These are phyloP conservation scores for Riparia riparia DNA, from an alignment of 2,113 vertebrate genomes.

Conservation along the genomic window DNA sequence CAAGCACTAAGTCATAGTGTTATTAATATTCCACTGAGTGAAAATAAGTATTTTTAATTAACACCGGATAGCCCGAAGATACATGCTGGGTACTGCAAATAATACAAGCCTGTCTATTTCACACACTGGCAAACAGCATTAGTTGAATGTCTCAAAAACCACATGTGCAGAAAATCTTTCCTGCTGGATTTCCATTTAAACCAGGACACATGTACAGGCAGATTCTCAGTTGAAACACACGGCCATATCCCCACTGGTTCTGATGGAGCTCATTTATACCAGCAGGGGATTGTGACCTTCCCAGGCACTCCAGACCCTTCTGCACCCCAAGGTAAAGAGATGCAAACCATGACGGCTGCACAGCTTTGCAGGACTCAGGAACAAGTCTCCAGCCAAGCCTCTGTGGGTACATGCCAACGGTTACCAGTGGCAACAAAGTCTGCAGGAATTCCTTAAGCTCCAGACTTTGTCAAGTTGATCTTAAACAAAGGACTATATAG, in stretches of 20 bases:
- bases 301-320: background rate
- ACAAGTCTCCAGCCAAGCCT: background rate
- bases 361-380: background rate
- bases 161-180: background rate
- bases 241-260: background rate
- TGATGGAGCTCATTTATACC: background rate
- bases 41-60: conserved; percentile 37
- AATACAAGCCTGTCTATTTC: background rate
- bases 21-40: background rate
- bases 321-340: background rate
- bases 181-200: background rate
- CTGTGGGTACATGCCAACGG: background rate
- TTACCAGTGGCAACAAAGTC: background rate
- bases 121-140: background rate
- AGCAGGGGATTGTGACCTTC: background rate
- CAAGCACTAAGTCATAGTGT: background rate
- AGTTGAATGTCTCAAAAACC: background rate
- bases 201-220: background rate
- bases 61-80: background rate
- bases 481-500: background rate
- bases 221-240: background rate
- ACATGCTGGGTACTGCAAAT: background rate
- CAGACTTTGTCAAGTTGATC: background rate
- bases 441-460: background rate
- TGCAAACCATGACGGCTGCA: background rate